phyloP scores from a whole-genome alignment of 37 sponge, comb jelly and placozoan species.

The Lycopodina hypogea region DNA sequence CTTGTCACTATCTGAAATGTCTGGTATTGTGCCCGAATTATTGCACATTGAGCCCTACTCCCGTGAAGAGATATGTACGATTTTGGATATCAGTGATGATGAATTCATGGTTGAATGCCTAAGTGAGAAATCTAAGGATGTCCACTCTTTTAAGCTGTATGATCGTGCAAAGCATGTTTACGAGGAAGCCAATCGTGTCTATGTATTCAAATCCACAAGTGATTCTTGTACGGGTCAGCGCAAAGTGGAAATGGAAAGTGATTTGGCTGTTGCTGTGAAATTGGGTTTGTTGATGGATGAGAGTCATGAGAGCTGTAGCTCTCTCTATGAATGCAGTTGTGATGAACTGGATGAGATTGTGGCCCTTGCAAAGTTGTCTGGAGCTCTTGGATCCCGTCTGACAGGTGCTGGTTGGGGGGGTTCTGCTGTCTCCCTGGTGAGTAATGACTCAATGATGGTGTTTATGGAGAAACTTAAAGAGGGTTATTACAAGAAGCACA shows the following conservation, averaged over 20 bases:
- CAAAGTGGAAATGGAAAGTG: not conserved
- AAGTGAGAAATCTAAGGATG: slow-evolving; percentile 36
- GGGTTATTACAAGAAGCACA: slow-evolving; percentile 41
- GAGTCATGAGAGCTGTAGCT: slow-evolving; percentile 84
- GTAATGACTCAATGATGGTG: slow-evolving; percentile 27
- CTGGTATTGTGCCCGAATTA: slow-evolving; percentile 50
- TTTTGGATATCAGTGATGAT: slow-evolving; percentile 56
- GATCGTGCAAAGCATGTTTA: slow-evolving; percentile 88
- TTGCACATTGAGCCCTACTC: slow-evolving; percentile 81
- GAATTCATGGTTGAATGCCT: slow-evolving; percentile 43
- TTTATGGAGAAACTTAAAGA: slow-evolving; percentile 55
- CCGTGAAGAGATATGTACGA: slow-evolving; percentile 66
- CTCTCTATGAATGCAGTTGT: slow-evolving; percentile 89
- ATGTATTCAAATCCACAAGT: slow-evolving; percentile 52
- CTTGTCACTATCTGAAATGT: slow-evolving; percentile 53
- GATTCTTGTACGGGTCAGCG: slow-evolving; percentile 8
- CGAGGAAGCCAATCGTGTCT: slow-evolving; percentile 81
- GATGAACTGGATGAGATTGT: slow-evolving; percentile 80
- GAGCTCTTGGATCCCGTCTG: slow-evolving; percentile 87
- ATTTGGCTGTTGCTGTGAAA: slow-evolving; percentile 21
- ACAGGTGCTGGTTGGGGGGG: slow-evolving; percentile 99
- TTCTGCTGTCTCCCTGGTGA: slow-evolving; percentile 87
- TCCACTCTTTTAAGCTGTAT: slow-evolving; percentile 63
- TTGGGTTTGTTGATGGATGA: slow-evolving; percentile 89
- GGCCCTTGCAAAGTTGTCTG: slow-evolving; percentile 50